Evolutionary conservation across 2,113 vertebrate genomes (phyloP), one percentile per base, ranked within the genome.

Genomic region (Caracal caracal): DNA sequence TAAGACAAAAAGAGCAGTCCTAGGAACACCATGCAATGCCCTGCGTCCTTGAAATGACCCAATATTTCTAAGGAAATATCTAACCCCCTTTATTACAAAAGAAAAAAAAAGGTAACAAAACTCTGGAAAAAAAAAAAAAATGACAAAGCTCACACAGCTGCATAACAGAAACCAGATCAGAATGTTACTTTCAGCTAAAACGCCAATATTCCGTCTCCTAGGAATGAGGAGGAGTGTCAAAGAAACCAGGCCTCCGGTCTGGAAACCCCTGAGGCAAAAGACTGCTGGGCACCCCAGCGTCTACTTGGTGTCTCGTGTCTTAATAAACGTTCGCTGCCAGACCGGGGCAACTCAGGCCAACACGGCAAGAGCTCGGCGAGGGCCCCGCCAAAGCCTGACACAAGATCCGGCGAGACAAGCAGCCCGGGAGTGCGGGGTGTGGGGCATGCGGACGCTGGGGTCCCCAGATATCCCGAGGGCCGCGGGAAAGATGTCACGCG

Each of bases 341-440:
- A 61, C 40, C 10, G 1, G 13, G 47, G 47, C 1, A 68, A 66
- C 65, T 10, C 30, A 11, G 30, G 73, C 28, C 40, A 12, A 28
- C 10, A 16, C 7, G 49, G 15, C 17, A 1, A 70, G 6, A 26
- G 70, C 47, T 47, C 73, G 40, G 73, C 40, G 73, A 76, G 73
- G 40, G 40, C 66, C 35, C 40, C 2, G 43, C 5, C 22, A 12
- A 0, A 26, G 59, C 16, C 1, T 24, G 22, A 15, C 40, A 3
- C 30, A 2, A 17, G 11, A 56, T 33, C 19, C 0, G 30, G 22
- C 4, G 6, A 71, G 30, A 16, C 82, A 0, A 78, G 61, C 40
- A 20, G 17, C 8, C 40, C 4, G 33, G 3, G 3, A 1, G 12
- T 8, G 30, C 19, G 1, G 11, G 22, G 12, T 10, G 10, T 1